Evolutionary conservation across 64 coral and sea anemone species (phyloP), one percentile per base, ranked within the genome.

Genomic region (Pachyseris speciosa): DNA sequence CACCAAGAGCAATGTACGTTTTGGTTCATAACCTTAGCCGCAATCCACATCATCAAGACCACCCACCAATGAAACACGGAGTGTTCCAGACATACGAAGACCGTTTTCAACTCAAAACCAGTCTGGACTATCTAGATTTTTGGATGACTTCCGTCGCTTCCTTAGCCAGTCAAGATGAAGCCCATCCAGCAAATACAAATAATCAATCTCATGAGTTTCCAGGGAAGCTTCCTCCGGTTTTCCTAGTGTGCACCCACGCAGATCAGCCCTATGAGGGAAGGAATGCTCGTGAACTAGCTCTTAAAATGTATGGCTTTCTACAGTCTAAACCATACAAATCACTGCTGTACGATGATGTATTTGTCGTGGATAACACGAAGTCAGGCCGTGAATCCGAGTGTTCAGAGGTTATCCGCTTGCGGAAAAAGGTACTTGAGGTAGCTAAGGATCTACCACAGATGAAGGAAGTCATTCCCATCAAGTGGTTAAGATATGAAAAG

Each of bases 71-170:
- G 17, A 78, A 26, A 16, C 27, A 78, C 32, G 74, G 74, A 7
- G 10, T 78, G 47, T 52, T 32, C 74, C 31, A 78, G 29, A 33
- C 2, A 8, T 8, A 51, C 20, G 10, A 51, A 78, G 74, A 78
- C 44, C 27, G 17, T 4, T 51, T 53, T 22, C 19, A 45, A 28
- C 43, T 36, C 2, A 78, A 78, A 34, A 78, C 44, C 1, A 77
- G 52, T 37, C 11, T 58, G 24, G 47, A 79, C 31, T 53, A 57
- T 37, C 31, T 79, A 17, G 50, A 79, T 58, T 78, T 78, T 20
- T 78, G 74, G 74, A 78, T 78, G 74, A 53, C 74, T 5, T 78
- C 74, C 2, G 47, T 78, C 16, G 44, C 74, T n/a, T 78, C 74
- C 10, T 8, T 78, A 5, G 15, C 44, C 11, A 33, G 12, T 34